phyloP scores from a whole-genome alignment of 2,888 invertebrate species.

The Balanococcus diminutus region DNA sequence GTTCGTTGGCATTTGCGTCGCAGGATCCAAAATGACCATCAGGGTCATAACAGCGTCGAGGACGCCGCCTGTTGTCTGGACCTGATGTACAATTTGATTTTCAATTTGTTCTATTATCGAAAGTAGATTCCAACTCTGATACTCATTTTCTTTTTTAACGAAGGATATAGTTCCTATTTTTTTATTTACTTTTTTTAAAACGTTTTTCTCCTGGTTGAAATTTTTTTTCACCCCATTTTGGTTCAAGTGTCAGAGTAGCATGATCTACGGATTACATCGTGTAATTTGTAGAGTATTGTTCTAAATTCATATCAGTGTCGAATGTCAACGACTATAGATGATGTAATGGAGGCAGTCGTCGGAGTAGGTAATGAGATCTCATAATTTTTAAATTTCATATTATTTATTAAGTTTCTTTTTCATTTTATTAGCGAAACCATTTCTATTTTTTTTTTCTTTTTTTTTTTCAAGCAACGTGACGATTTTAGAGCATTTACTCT shows the following conservation, averaged over 20 bases:
- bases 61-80: constrained; percentile 91
- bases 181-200: not conserved
- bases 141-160: constrained; percentile 1
- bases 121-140: not conserved
- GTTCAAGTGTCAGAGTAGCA: not conserved
- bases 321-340: not conserved
- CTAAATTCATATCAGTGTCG: not conserved
- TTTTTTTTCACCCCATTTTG: not conserved
- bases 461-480: not conserved
- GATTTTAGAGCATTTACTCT: not conserved
- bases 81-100: constrained; percentile 66
- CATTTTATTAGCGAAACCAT: not conserved
- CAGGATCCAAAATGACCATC: constrained; percentile 77
- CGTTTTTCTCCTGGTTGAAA: not conserved
- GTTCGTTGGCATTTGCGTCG: constrained; percentile 74
- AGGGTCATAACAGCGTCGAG: constrained; percentile 90
- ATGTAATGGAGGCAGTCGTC: not conserved
- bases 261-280: not conserved
- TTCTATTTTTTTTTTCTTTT: not conserved
- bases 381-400: not conserved
- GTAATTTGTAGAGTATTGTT: not conserved
- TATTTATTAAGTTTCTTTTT: not conserved
- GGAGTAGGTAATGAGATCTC: constrained; percentile 10
- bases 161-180: constrained; percentile 16
- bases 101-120: not conserved